These are phyloP conservation scores for Branchinecta lindahli DNA, from an alignment of 1,140 invertebrate species.

Conservation along the genomic window DNA sequence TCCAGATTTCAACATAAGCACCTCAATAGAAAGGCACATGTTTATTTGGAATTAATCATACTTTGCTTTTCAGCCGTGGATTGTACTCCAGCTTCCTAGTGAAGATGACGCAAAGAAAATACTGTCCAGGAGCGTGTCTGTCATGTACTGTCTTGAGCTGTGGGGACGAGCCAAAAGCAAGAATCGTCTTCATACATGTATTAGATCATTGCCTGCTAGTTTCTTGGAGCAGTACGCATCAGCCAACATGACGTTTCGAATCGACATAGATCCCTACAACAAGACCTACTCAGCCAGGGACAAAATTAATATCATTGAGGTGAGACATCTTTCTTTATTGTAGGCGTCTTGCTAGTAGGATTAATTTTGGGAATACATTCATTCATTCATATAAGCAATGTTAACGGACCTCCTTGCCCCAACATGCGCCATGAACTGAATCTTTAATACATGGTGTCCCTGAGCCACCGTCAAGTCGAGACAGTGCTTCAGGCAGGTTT, in stretches of 20 bases:
- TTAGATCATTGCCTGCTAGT: constrained; percentile 39
- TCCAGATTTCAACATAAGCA: no score
- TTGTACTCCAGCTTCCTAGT: constrained; percentile 52
- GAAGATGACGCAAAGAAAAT: constrained; percentile 44
- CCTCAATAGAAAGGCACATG: no score
- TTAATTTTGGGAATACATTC: no score
- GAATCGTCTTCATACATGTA: constrained; percentile 43
- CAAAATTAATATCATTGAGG: constrained; percentile 73
- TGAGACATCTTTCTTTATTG: constrained; percentile 29
- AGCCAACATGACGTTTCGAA: constrained; percentile 48
- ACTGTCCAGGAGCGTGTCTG: constrained; percentile 54
- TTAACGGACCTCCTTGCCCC: no score
- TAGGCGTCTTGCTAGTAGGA: neutral
- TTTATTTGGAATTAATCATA: constrained; percentile 25
- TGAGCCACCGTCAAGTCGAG: no score
- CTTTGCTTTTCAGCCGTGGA: constrained; percentile 47
- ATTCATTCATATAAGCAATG: no score
- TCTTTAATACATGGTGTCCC: no score
- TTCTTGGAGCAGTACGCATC: constrained; percentile 38
- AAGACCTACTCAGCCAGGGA: constrained; percentile 58
- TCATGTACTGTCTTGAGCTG: constrained; percentile 58
- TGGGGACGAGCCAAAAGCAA: constrained; percentile 47
- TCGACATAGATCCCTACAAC: constrained; percentile 75
- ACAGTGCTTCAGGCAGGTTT: no score
- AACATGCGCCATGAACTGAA: no score